Base-by-base conservation (phyloP, 2,113 vertebrate species). In the Chaenogobius annularis region DNA sequence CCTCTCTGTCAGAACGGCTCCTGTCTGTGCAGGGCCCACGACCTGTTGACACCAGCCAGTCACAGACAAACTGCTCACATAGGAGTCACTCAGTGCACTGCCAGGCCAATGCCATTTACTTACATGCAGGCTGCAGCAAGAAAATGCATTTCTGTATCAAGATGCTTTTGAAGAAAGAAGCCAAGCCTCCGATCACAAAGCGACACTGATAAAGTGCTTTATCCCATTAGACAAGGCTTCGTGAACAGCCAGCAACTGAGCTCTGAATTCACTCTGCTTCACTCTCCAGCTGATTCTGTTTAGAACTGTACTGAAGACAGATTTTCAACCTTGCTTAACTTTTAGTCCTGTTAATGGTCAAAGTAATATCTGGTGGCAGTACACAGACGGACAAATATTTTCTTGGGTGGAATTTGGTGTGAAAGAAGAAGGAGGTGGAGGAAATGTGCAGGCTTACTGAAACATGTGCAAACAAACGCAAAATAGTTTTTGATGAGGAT, bases 221-320 rank as follows among this genome's bases (percentile, higher is more conserved):
- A 87, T 91, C 89, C 83, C 86, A 89, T 91, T 91, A 90, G 83
- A 69, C 86, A 69, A 81, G 84, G 87, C 76, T 66, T 72, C 31
- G 78, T 88, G 78, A 88, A 89, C 73, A 85, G 79, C 78, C 75
- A 76, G 80, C 84, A 77, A 88, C 84, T 80, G 66, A 72, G 54
- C 77, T 77, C 81, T 79, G 77, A 72, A 56, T 79, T 80, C n/a
- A n/a, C n/a, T n/a, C 73, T 81, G 73, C 63, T 80, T 73, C 83
- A 77, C 78, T 78, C 87, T 82, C 78, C 75, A 83, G 80, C 80
- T 81, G 81, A 89, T 88, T 80, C 78, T 40, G 37, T 40, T 40
- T 40, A 40, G 37, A 40, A 40, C 0, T 40, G 8, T 5, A 40
- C 37, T 40, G 37, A 0, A 40, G 37, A 40, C 0, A 40, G 5